These are phyloP conservation scores for Entomobrya multifasciata DNA, from an alignment of 2,888 invertebrate species.

Conservation along the genomic window DNA sequence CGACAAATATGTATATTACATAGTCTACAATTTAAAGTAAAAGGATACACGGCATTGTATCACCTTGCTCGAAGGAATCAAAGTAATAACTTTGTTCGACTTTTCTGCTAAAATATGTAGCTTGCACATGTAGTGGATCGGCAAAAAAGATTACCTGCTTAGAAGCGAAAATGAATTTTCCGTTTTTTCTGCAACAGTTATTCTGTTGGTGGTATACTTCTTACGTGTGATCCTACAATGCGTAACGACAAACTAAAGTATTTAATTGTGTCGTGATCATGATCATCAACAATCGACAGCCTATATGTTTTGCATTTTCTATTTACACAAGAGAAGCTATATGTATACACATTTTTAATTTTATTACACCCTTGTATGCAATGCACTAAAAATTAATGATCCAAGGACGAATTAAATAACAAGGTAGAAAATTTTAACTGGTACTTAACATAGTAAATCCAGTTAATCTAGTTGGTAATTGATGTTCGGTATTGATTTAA, in stretches of 20 bases:
- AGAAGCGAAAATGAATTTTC: slow-evolving; percentile 8
- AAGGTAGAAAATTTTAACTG: not conserved
- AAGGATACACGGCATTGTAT: slow-evolving; percentile 43
- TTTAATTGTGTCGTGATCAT: too few species aligned
- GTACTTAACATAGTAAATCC: slow-evolving; percentile 37
- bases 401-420: slow-evolving; percentile 50
- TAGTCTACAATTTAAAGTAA: not conserved
- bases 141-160: too few species aligned
- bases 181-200: slow-evolving; percentile 17
- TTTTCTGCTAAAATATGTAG: too few species aligned
- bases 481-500: slow-evolving; percentile 1
- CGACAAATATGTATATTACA: not conserved
- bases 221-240: too few species aligned
- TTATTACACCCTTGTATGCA: not conserved
- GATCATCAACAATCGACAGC: too few species aligned
- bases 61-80: slow-evolving; percentile 63
- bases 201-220: too few species aligned
- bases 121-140: too few species aligned
- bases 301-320: too few species aligned
- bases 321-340: too few species aligned
- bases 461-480: slow-evolving; percentile 27
- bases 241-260: too few species aligned
- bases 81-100: slow-evolving; percentile 33
- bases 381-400: slow-evolving; percentile 1
- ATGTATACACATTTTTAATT: not conserved